These are phyloP conservation scores for Platyscapa corneri DNA, from an alignment of 1,140 invertebrate species.

Conservation along the genomic window DNA sequence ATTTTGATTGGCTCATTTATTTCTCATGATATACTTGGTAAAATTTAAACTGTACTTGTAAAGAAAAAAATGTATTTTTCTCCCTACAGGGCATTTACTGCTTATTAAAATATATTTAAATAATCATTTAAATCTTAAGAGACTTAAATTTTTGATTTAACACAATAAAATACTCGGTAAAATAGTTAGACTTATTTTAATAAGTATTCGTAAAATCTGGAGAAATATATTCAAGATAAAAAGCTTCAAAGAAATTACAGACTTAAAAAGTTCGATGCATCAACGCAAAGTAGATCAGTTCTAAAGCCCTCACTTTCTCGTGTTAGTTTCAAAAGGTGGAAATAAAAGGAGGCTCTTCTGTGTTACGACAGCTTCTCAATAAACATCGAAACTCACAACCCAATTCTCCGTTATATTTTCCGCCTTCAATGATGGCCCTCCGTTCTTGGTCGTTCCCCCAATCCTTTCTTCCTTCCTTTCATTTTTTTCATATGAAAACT, in stretches of 20 bases:
- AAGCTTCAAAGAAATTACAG: neutral
- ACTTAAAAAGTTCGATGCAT: neutral
- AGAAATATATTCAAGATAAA: neutral
- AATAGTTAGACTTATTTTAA: neutral
- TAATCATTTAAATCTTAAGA: too few relatives aligned
- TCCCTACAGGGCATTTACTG: too few relatives aligned
- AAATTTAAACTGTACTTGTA: too few relatives aligned
- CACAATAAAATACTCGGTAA: too few relatives aligned
- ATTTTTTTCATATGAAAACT: slow-evolving; percentile 46
- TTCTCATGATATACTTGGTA: too few relatives aligned
- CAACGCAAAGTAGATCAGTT: neutral
- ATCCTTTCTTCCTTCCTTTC: slow-evolving; percentile 43
- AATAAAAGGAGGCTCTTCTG: slow-evolving; percentile 46
- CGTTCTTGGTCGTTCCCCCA: slow-evolving; percentile 37
- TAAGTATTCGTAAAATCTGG: neutral
- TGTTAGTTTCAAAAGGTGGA: slow-evolving; percentile 22
- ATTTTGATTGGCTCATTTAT: too few relatives aligned
- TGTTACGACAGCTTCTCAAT: slow-evolving; percentile 63
- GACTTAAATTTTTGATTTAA: too few relatives aligned
- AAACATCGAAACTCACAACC: slow-evolving; percentile 64
- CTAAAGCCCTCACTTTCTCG: neutral
- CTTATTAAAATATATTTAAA: too few relatives aligned
- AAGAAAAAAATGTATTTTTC: too few relatives aligned
- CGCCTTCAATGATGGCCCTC: slow-evolving; percentile 40
- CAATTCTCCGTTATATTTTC: slow-evolving; percentile 55